These are phyloP conservation scores for Intoshia linei DNA, from an alignment of 1,140 invertebrate species.

Conservation along the genomic window DNA sequence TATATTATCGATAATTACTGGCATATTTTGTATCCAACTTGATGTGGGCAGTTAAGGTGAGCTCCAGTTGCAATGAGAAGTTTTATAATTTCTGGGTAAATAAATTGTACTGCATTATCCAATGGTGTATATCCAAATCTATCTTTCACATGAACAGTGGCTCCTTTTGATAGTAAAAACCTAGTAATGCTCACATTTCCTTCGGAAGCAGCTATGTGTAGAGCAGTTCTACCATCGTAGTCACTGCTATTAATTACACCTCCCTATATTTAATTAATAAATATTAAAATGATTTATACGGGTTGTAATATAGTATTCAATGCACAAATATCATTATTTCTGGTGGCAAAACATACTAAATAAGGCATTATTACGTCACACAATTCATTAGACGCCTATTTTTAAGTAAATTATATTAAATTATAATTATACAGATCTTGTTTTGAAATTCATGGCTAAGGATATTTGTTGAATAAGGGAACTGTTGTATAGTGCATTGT, in stretches of 20 bases:
- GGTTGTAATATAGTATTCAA: not conserved
- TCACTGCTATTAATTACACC: conserved; percentile 30
- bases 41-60: conserved; percentile 3
- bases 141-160: conserved; percentile 4
- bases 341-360: not conserved
- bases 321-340: not conserved
- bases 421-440: not conserved
- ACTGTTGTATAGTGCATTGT: no score
- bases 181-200: conserved; percentile 9
- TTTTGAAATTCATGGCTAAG: no score
- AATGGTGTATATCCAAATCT: conserved; percentile 5
- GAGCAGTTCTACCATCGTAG: conserved; percentile 28
- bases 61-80: conserved; percentile 3
- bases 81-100: conserved; percentile 2
- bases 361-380: not conserved
- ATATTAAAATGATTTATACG: conserved; percentile 8
- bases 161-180: conserved; percentile 5
- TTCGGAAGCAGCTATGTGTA: conserved; percentile 25
- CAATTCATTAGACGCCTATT: not conserved
- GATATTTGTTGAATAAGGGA: no score
- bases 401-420: not conserved
- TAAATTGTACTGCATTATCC: conserved; percentile 6
- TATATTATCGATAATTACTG: no score
- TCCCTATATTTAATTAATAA: conserved; percentile 29
- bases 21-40: no score